Base-by-base conservation (phyloP, 2,888 invertebrate species). In the Hypomecis atomaria region DNA sequence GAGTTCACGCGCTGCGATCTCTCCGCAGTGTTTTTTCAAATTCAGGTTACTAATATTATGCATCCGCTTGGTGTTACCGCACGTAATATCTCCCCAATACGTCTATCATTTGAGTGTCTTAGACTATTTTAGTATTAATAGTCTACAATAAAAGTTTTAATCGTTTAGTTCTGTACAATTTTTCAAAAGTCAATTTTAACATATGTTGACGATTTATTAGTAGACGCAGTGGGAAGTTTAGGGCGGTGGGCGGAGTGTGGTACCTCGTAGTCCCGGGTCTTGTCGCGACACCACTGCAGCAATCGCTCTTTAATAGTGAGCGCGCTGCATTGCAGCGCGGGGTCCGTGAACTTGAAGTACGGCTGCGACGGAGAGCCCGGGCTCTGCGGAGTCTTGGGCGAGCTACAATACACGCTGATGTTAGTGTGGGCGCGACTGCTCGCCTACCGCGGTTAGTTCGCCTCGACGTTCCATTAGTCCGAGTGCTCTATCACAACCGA, bases 181-280 rank as follows among this genome's bases (percentile, higher is more conserved):
- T 43, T 44, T 34, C 34, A 11, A n/a, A 13, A 10, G 40, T 8
- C 6, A 10, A 36, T 36, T 36, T 49, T 49, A 36, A 23, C 0
- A n/a, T 52, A 43, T 54, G 37, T 57, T 6, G 40, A 50, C 38
- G 44, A 56, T 13, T 40, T 33, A 9, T 8, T 62, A 60, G 55
- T 63, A 65, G 69, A 72, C 78, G 80, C 75, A 78, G 71, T 76
- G 78, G 76, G 78, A 76, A 69, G 72, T 60, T 67, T 43, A 65
- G 74, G 73, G 72, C 64, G 70, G 71, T 59, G 77, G 62, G 67
- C 68, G 70, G 65, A 48, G 75, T 66, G 73, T 81, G 78, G 90
- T 96, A 98, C 99, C 97, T 98, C 96, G 94, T 99, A 99, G 94
- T 97, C 98, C 94, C 96, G 96, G 84, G 98, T 98, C 95, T 98